Conservation (phyloP, 2,888 invertebrate genomes). For the Palloptera scutellata region DNA sequence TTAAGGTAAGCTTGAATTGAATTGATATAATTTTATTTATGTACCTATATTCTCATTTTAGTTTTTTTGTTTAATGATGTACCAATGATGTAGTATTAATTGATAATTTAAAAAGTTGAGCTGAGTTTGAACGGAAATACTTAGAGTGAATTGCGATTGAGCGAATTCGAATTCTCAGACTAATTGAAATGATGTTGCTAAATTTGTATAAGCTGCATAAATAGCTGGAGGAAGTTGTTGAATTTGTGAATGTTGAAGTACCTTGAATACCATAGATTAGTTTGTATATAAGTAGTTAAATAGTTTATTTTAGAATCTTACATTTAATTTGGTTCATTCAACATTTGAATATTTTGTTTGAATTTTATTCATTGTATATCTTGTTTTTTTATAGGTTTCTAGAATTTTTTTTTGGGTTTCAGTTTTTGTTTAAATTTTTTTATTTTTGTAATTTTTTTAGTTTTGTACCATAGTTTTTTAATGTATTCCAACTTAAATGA, state of each 20-base stretch:
- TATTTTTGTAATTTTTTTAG: slow-evolving; percentile 17
- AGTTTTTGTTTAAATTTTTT: slow-evolving; percentile 38
- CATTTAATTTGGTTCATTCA: no score
- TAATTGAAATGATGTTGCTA: no score
- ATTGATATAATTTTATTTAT: not conserved
- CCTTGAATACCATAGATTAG: no score
- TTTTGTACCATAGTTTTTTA: no score
- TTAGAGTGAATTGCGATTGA: not conserved
- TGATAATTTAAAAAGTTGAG: slow-evolving; percentile 34
- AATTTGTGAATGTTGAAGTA: no score
- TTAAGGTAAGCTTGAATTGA: slow-evolving; percentile 51
- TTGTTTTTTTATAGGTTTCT: slow-evolving; percentile 4
- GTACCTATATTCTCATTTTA: slow-evolving; percentile 4
- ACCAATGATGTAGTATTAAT: slow-evolving; percentile 13
- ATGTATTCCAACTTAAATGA: slow-evolving; percentile 14
- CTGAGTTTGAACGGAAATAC: not conserved
- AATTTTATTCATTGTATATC: not conserved
- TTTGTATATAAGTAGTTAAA: no score
- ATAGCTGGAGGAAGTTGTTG: no score
- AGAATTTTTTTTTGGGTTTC: slow-evolving; percentile 17
- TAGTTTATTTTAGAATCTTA: no score
- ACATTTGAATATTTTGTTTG: no score
- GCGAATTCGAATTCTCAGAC: no score
- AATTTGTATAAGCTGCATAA: no score
- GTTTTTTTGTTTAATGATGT: not conserved